These are phyloP conservation scores for Drosophila malerkotliana DNA, from an alignment of 1,140 invertebrate species.

Conservation along the genomic window DNA sequence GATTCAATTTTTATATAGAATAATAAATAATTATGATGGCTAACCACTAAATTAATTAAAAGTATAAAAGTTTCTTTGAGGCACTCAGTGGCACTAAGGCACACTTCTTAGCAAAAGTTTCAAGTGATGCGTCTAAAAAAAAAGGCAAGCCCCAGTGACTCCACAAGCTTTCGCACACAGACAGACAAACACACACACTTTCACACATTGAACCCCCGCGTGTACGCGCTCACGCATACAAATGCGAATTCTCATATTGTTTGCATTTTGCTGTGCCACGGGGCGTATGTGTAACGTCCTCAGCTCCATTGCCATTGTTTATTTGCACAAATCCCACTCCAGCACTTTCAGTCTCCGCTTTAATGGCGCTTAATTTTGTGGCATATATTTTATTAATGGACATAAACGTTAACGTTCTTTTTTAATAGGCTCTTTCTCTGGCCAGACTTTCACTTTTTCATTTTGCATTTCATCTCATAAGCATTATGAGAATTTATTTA, in stretches of 20 bases:
- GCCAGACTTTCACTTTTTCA: constrained; percentile 11
- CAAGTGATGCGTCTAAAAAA: constrained; percentile 19
- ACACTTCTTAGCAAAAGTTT: constrained; percentile 12
- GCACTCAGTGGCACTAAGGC: too few species aligned
- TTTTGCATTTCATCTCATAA: constrained; percentile 37
- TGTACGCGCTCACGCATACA: constrained; percentile 58
- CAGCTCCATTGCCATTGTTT: constrained; percentile 45
- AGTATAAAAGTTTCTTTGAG: too few species aligned
- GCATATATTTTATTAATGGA: constrained; percentile 71
- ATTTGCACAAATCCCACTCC: constrained; percentile 27
- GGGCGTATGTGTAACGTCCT: constrained; percentile 58
- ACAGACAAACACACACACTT: background rate
- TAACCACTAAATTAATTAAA: too few species aligned
- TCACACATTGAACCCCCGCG: background rate
- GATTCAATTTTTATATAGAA: too few species aligned
- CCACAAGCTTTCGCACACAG: constrained; percentile 6
- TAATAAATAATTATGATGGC: too few species aligned
- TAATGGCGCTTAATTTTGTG: constrained; percentile 70
- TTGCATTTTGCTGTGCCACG: constrained; percentile 45
- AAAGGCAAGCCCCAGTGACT: constrained; percentile 14
- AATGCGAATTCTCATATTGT: constrained; percentile 65
- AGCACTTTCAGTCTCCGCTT: constrained; percentile 7
- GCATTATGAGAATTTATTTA: constrained; percentile 43
- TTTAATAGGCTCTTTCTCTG: constrained; percentile 48
- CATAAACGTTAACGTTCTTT: constrained; percentile 56